phyloP scores from a whole-genome alignment of 92 coral and sea anemone species.

The Meandrina meandrites region DNA sequence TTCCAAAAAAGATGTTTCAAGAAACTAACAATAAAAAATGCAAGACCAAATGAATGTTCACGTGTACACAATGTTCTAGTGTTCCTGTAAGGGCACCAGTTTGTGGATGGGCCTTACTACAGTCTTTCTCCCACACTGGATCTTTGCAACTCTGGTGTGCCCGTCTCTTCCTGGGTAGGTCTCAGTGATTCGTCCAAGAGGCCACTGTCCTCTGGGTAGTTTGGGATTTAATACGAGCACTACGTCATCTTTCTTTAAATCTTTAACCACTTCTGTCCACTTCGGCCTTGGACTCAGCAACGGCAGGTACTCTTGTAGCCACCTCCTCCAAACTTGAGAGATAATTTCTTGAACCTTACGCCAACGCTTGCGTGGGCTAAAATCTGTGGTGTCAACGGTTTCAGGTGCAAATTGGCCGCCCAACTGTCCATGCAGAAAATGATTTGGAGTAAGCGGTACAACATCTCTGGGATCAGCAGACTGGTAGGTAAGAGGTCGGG shows the following conservation, averaged over 20 bases:
- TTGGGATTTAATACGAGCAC: too few relatives aligned
- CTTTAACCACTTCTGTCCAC: conserved; percentile 65
- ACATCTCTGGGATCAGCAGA: conserved; percentile 48
- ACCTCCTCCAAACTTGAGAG: conserved; percentile 59
- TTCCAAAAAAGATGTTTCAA: too few relatives aligned
- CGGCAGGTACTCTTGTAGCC: conserved; percentile 69
- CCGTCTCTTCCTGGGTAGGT: too few relatives aligned
- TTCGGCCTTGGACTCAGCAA: conserved; percentile 50
- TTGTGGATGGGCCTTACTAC: too few relatives aligned
- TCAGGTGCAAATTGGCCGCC: conserved; percentile 69
- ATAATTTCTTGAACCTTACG: conserved; percentile 54
- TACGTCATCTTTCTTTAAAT: conserved; percentile 53
- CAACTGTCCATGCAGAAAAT: conserved; percentile 62
- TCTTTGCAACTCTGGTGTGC: too few relatives aligned
- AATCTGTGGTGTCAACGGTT: conserved; percentile 43
- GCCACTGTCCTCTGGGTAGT: too few relatives aligned
- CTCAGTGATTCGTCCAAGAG: too few relatives aligned
- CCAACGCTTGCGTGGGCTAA: conserved; percentile 61
- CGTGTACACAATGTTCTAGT: too few relatives aligned
- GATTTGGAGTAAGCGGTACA: conserved; percentile 47
- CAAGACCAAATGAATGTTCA: too few relatives aligned
- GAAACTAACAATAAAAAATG: too few relatives aligned
- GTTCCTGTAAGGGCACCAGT: too few relatives aligned
- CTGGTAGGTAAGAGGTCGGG: conserved; percentile 51
- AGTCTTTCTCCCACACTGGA: too few relatives aligned